Evolutionary conservation across 1,140 invertebrate genomes (phyloP), one percentile per base, ranked within the genome.

Genomic region (Trichoplusia ni): DNA sequence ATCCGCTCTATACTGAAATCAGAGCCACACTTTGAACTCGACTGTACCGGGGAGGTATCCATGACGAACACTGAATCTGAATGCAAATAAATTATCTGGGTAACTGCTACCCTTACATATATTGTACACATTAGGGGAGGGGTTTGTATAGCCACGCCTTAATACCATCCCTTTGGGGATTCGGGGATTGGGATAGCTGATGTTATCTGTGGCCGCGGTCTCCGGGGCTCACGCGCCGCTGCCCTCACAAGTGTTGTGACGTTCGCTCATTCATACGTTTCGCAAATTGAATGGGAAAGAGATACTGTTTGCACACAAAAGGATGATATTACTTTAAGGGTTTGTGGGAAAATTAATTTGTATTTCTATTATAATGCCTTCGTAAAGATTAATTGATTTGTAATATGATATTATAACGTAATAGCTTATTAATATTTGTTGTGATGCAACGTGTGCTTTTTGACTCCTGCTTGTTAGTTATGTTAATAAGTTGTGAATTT

Each of bases 1-100:
- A 92, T 92, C 64, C 91, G 86, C 49, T 92, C 90, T 14, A 92
- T 92, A 75, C 91, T 92, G 69, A 92, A 92, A 82, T 92, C 90
- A 19, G 84, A 86, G 68, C 70, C 44, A 42, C 80, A 79, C 67
- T 83, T 87, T 4, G 81, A 75, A 68, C 75, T 72, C 1, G 82
- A 80, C 53, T 77, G 75, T 19, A 80, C 68, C 3, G 79, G 65
- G 6, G 80, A 71, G 13, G 82, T 67, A 72, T 86, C 78, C 87
- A 90, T 90, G 33, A 59, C 56, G 53, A 70, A 63, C 13, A 46
- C 35, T 38, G 64, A 38, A 63, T 25, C 47, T 23, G 7, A 29
- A 47, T 23, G 37, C 42, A 27, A 9, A 49, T 44, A 65, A 61
- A 61, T 44, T 19, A 35, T 47, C 25, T n/a, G 7, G 14, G 42